phyloP scores from a whole-genome alignment of 1,140 invertebrate species.

The Scylla paramamosain region DNA sequence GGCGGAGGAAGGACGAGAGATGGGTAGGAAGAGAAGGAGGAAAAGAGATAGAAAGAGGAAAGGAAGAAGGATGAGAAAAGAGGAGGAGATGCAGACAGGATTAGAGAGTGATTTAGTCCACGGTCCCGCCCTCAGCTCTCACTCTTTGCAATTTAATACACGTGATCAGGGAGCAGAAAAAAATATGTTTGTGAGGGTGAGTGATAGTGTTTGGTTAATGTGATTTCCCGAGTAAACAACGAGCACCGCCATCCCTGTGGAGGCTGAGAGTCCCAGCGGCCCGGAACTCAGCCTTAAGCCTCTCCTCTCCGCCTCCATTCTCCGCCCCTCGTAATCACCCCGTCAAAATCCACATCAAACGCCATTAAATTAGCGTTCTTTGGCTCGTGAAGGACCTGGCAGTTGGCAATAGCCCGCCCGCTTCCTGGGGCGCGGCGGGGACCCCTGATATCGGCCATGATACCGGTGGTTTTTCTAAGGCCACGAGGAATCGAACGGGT shows the following conservation, averaged over 20 bases:
- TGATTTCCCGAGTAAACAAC: background rate
- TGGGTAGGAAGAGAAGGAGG: background rate
- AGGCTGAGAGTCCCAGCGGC: background rate
- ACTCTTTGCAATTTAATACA: background rate
- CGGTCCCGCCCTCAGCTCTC: background rate
- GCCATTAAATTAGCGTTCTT: slow-evolving; percentile 74
- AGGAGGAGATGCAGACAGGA: background rate
- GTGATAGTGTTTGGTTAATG: background rate
- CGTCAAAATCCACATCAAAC: slow-evolving; percentile 69
- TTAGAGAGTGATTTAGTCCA: background rate
- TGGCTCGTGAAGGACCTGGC: slow-evolving; percentile 48
- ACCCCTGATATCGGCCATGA: slow-evolving; percentile 64
- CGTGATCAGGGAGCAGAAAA: background rate
- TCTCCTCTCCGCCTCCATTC: background rate
- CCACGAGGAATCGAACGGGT: slow-evolving; percentile 31
- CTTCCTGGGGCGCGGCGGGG: slow-evolving; percentile 29
- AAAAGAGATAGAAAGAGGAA: background rate
- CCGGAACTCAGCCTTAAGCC: background rate
- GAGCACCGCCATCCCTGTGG: background rate
- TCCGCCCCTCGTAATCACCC: slow-evolving; percentile 67
- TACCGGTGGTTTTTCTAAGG: slow-evolving; percentile 46
- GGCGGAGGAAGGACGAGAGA: background rate
- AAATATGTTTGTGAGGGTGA: background rate
- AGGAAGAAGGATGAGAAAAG: too few species aligned
- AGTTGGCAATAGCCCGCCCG: slow-evolving; percentile 47